phyloP scores from a whole-genome alignment of 2,797 vertebrate species.

The Babyrousa celebensis region DNA sequence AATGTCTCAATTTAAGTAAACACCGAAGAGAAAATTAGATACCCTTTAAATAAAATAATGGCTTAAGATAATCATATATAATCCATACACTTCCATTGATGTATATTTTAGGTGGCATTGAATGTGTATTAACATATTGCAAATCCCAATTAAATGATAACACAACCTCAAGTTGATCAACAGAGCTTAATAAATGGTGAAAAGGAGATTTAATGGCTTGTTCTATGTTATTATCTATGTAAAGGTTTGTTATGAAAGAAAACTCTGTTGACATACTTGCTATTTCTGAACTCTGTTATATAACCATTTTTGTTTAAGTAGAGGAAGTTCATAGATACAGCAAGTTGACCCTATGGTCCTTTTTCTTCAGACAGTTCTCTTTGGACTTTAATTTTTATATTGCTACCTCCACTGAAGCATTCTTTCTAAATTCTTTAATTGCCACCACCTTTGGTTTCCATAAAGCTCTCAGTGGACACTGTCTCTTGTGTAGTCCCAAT shows the following conservation, averaged over 20 bases:
- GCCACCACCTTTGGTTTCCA: neutral
- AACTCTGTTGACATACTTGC: neutral
- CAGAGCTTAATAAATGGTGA: neutral
- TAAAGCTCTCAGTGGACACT: neutral
- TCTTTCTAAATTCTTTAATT: neutral
- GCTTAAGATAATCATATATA: neutral
- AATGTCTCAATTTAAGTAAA: neutral
- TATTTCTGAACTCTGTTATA: neutral
- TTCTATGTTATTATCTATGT: neutral
- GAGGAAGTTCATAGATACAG: neutral
- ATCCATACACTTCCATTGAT: neutral
- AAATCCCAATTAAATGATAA: neutral
- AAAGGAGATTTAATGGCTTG: neutral
- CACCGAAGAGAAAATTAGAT: neutral
- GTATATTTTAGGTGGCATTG: neutral
- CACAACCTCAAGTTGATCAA: neutral
- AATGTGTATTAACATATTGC: neutral
- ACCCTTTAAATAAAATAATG: neutral
- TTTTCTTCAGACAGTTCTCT: neutral
- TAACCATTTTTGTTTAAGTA: neutral
- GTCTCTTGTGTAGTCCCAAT: neutral
- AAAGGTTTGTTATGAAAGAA: neutral
- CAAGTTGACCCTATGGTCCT: neutral
- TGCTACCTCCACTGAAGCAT: neutral
- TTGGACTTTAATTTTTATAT: slow-evolving; percentile 2